Percentiles rank a stretch among this genome's conserved stretches.
Evolutionary conservation across 1,140 invertebrate species (phyloP).

Genomic region (Drosophila biarmipes): DNA sequence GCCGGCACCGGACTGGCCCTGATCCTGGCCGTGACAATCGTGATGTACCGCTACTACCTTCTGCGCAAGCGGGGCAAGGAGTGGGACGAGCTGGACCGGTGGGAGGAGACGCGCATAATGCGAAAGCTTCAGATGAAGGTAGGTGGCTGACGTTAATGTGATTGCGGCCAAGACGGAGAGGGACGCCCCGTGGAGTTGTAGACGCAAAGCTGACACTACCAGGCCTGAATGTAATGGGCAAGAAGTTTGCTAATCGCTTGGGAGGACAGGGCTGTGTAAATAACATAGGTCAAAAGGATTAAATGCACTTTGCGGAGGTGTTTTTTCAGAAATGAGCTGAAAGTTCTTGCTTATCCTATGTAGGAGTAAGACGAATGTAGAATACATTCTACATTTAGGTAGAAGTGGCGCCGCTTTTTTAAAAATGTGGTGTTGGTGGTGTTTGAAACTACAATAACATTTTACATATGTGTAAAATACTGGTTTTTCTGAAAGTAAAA

Average conservation of each 20-base stretch:
- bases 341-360: no score
- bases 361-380: background rate
- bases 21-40: conserved; percentile 87
- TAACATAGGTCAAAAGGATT: conserved; percentile 2
- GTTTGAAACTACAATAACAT: background rate
- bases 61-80: conserved; percentile 85
- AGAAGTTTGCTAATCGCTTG: background rate
- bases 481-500: background rate
- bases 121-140: conserved; percentile 81
- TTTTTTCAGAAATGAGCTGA: background rate
- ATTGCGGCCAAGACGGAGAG: background rate
- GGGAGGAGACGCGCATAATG: conserved; percentile 84
- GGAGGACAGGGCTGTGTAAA: background rate
- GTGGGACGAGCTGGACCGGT: conserved; percentile 86
- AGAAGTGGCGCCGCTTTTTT: conserved; percentile 2
- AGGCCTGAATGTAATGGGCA: conserved; percentile 9
- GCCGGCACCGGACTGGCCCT: conserved; percentile 88
- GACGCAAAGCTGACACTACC: conserved; percentile 27
- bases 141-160: conserved; percentile 36
- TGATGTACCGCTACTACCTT: conserved; percentile 88
- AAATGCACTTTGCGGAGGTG: background rate
- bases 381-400: background rate
- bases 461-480: conserved; percentile 7
- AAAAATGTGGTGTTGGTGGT: background rate
- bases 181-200: conserved; percentile 6